These are phyloP conservation scores for Cygnus atratus DNA, from an alignment of 2,113 vertebrate species.

Conservation along the genomic window DNA sequence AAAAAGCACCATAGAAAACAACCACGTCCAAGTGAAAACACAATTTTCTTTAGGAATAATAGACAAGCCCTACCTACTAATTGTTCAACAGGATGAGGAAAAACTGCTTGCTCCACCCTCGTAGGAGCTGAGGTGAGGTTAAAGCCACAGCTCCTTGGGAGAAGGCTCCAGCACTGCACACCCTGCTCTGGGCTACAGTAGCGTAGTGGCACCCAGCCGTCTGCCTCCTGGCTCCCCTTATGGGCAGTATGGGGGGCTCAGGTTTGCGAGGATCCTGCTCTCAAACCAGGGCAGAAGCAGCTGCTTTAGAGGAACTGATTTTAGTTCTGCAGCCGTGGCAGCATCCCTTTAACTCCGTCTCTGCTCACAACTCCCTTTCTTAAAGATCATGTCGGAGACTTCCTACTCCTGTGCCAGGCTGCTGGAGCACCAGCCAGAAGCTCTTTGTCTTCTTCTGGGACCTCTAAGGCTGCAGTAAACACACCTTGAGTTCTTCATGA, in stretches of 20 bases:
- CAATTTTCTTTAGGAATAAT: neutral
- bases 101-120: neutral
- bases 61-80: neutral
- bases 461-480: neutral
- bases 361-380: neutral
- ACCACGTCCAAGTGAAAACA: neutral
- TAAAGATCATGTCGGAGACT: neutral
- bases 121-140: neutral
- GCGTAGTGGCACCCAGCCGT: rapidly evolving
- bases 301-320: neutral
- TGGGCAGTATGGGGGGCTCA: neutral
- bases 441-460: neutral
- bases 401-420: neutral
- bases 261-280: neutral
- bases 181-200: neutral
- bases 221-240: neutral
- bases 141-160: neutral
- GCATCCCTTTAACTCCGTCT: neutral
- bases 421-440: neutral
- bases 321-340: neutral
- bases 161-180: neutral
- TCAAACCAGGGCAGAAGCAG: neutral
- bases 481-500: neutral
- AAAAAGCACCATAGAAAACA: neutral
- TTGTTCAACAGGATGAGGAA: neutral